These are phyloP conservation scores for Trogon surrucura DNA, from an alignment of 2,113 vertebrate genomes.

Conservation along the genomic window DNA sequence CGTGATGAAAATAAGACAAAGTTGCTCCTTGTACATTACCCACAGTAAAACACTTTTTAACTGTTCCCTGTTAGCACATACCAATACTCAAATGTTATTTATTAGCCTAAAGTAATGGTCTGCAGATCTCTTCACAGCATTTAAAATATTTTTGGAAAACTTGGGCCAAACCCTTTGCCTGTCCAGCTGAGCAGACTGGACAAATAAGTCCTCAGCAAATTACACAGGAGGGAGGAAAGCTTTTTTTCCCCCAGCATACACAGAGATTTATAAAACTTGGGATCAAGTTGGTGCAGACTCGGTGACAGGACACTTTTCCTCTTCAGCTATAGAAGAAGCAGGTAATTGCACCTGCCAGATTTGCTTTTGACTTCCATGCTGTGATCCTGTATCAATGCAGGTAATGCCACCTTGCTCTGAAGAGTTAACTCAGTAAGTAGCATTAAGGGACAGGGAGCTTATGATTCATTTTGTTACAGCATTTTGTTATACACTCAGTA, in stretches of 20 bases:
- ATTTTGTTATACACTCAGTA: not conserved
- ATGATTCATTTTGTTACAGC: not conserved
- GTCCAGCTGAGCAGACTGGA: not conserved
- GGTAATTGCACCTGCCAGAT: not conserved
- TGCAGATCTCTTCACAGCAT: not conserved
- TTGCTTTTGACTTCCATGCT: not conserved
- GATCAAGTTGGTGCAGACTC: too few relatives aligned
- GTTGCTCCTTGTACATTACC: not conserved
- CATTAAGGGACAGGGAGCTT: not conserved
- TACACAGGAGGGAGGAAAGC: not conserved
- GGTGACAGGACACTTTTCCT: not conserved
- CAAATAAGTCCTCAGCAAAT: not conserved
- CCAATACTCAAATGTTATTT: not conserved
- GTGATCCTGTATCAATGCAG: not conserved
- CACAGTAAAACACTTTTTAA: not conserved
- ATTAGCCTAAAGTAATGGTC: not conserved
- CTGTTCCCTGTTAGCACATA: not conserved
- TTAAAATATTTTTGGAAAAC: not conserved
- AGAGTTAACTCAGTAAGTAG: slow-evolving; percentile 2
- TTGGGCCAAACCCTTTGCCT: not conserved
- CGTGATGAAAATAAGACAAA: not conserved
- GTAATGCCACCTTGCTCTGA: not conserved
- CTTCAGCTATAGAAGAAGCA: not conserved
- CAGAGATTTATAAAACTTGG: not conserved
- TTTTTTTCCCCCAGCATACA: not conserved